Evolutionary conservation across 2,113 vertebrate species (phyloP).

Genomic region (Eudyptes chrysolophus): DNA sequence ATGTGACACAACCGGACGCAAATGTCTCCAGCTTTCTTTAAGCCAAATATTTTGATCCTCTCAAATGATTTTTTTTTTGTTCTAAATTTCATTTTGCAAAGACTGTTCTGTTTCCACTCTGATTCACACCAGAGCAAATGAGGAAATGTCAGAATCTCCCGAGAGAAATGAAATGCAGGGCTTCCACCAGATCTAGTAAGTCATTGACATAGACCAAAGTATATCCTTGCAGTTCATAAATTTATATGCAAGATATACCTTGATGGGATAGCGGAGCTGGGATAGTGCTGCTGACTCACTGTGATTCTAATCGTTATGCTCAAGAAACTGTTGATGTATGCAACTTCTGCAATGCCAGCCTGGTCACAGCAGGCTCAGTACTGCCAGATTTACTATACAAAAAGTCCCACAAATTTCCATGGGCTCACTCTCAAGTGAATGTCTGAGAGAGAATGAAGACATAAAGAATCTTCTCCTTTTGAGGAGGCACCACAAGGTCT

Average conservation of each 20-base stretch:
- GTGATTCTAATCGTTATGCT: not conserved
- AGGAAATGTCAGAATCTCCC: not conserved
- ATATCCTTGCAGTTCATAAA: not conserved
- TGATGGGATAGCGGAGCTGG: not conserved
- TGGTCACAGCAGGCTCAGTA: not conserved
- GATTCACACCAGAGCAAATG: slow-evolving; percentile 7
- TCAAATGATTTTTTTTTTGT: not conserved
- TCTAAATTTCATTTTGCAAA: not conserved
- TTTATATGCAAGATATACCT: not conserved
- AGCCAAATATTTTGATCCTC: not conserved
- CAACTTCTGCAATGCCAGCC: not conserved
- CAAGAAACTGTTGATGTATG: not conserved
- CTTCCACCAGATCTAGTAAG: not conserved
- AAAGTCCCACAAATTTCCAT: not conserved
- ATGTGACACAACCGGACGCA: not conserved
- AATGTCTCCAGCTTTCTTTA: not conserved
- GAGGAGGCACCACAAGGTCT: not conserved
- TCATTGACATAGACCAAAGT: not conserved
- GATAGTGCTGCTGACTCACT: not conserved
- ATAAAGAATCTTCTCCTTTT: not conserved
- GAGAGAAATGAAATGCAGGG: not conserved
- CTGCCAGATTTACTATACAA: not conserved
- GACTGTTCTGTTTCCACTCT: not conserved
- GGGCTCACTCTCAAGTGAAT: not conserved
- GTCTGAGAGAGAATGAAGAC: not conserved